Evolutionary conservation across 1,140 invertebrate genomes (phyloP).

Genomic region (Bombyx mandarina): DNA sequence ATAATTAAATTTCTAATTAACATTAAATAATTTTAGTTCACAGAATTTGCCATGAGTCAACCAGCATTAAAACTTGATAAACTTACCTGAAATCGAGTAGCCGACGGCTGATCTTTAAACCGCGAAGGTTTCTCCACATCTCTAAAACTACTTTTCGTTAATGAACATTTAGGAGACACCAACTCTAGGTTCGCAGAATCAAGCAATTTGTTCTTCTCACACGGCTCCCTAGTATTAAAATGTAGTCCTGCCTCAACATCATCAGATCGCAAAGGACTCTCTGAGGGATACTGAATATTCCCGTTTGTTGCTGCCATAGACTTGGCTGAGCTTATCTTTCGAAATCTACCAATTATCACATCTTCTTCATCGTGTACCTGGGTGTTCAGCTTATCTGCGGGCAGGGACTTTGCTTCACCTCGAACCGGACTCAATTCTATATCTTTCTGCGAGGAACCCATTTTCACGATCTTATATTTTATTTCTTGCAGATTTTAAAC

Average conservation of each 20-base stretch:
- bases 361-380: constrained; percentile 58
- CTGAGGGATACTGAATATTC: constrained; percentile 54
- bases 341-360: constrained; percentile 65
- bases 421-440: constrained; percentile 59
- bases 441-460: constrained; percentile 51
- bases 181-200: constrained; percentile 27
- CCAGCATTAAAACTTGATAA: too few species aligned
- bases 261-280: constrained; percentile 35
- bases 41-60: too few species aligned
- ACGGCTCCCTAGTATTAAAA: constrained; percentile 35
- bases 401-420: constrained; percentile 9
- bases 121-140: constrained; percentile 74
- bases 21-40: too few species aligned
- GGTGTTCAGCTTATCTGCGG: constrained; percentile 23
- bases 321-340: constrained; percentile 69
- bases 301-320: constrained; percentile 69
- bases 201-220: constrained; percentile 37
- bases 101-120: constrained; percentile 72
- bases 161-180: constrained; percentile 19
- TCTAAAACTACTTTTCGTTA: constrained; percentile 74
- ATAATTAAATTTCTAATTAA: too few species aligned
- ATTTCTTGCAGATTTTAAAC: too few species aligned
- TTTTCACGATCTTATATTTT: constrained; percentile 14
- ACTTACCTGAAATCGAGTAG: constrained; percentile 73
- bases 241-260: constrained; percentile 56